Percentiles rank a stretch among this genome's conserved stretches.
phyloP scores from a whole-genome alignment of 2,888 invertebrate species.

The Tanaodytes sp. region DNA sequence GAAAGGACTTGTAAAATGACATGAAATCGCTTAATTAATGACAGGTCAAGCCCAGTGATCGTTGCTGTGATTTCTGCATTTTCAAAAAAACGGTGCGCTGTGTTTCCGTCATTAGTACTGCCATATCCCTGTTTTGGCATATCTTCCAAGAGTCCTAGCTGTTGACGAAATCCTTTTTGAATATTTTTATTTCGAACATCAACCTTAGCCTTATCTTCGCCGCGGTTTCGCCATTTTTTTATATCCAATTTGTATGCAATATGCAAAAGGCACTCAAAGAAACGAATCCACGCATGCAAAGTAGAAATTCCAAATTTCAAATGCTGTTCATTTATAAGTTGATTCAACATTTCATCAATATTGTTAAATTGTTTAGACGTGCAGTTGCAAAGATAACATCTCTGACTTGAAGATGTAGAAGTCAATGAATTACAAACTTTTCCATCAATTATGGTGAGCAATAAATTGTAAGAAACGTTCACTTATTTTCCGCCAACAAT shows the following conservation, averaged over 20 bases:
- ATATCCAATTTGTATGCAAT: slow-evolving; percentile 59
- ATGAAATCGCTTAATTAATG: slow-evolving; percentile 56
- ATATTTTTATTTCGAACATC: slow-evolving; percentile 50
- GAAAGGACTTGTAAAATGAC: slow-evolving; percentile 56
- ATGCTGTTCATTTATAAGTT: slow-evolving; percentile 36
- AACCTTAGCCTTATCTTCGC: slow-evolving; percentile 29
- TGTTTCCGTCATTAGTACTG: slow-evolving; percentile 35
- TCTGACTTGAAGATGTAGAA: slow-evolving; percentile 46
- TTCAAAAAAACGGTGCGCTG: slow-evolving; percentile 11
- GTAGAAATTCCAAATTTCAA: slow-evolving; percentile 57
- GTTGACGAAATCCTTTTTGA: slow-evolving; percentile 49
- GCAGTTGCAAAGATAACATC: slow-evolving; percentile 47
- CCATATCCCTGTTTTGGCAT: slow-evolving; percentile 38
- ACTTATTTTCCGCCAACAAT: slow-evolving; percentile 42
- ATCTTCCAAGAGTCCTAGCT: slow-evolving; percentile 35
- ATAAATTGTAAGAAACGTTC: slow-evolving; percentile 36
- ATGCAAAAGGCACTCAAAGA: slow-evolving; percentile 43
- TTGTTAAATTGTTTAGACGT: slow-evolving; percentile 50
- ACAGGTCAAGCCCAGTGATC: neutral
- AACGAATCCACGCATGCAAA: slow-evolving; percentile 60
- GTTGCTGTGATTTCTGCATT: slow-evolving; percentile 32
- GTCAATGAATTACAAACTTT: slow-evolving; percentile 52
- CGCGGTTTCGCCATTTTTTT: slow-evolving; percentile 61
- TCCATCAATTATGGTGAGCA: slow-evolving; percentile 52
- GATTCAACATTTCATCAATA: slow-evolving; percentile 40